phyloP scores from a whole-genome alignment of 2,113 vertebrate species.

The Candoia aspera region DNA sequence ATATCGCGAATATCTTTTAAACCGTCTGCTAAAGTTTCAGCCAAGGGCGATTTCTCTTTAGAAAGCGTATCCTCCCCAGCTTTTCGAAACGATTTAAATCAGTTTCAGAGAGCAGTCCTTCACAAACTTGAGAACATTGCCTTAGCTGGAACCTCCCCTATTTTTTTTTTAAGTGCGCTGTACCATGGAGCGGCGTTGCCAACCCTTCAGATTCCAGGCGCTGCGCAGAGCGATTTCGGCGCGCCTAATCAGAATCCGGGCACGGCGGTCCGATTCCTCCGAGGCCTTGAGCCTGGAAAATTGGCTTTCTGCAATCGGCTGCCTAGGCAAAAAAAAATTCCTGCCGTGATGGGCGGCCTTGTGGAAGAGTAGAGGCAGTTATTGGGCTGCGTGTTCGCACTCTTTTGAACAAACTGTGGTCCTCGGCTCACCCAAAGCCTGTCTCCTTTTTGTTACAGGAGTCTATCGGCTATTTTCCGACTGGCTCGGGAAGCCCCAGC shows the following conservation, averaged over 20 bases:
- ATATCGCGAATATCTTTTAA: neutral
- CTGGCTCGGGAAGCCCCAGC: conserved; percentile 74
- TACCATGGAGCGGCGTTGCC: neutral
- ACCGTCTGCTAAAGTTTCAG: neutral
- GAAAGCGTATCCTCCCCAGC: neutral
- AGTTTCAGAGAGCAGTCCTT: neutral
- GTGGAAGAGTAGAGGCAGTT: neutral
- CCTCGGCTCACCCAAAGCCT: conserved; percentile 4
- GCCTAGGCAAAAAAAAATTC: neutral
- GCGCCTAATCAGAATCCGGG: neutral
- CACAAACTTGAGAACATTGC: no score
- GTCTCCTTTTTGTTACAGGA: conserved; percentile 62
- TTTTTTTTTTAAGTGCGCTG: no score
- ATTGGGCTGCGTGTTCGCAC: conserved; percentile 1
- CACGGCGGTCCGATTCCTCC: neutral
- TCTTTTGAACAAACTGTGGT: neutral
- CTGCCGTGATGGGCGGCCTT: neutral
- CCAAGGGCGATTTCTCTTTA: neutral
- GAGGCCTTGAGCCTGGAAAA: neutral
- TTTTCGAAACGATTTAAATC: neutral
- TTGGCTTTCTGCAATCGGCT: neutral
- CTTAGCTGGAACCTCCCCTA: no score
- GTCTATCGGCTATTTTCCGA: conserved; percentile 74
- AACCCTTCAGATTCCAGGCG: neutral
- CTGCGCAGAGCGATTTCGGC: neutral